Evolutionary conservation across 2,888 invertebrate species (phyloP), one percentile per base, ranked within the genome.

Genomic region (Acanthosepion esculentum): DNA sequence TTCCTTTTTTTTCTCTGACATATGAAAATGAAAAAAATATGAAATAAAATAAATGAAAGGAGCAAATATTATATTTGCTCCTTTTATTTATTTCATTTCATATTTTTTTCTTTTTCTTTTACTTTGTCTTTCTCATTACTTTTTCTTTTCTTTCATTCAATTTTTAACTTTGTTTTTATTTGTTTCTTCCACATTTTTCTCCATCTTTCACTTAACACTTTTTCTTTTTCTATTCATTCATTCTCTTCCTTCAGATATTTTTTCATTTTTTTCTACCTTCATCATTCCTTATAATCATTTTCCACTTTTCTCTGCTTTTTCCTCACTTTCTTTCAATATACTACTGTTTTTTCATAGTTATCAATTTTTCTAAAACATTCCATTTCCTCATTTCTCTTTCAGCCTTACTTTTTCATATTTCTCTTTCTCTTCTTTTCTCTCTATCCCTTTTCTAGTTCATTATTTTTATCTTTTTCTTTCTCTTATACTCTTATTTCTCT

Each of bases 381-480:
- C 41, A 41, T 41, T 41, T 41, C 41, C 41, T 41, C 41, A 41
- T 41, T 41, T 41, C 41, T 41, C 41, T 41, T n/a, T 15, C 8
- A 4, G 2, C 33, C n/a, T 78, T 33, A 2, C 10, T 78, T 78
- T 33, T 78, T n/a, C 15, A 4, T 78, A 10, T 78, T 12, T 78
- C 10, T 78, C n/a, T 78, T 12, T 33, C 23, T 78, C 78, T 78
- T 33, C 15, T 18, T 78, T n/a, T n/a, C 8, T n/a, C n/a, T 78
- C 29, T n/a, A n/a, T n/a, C 29, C n/a, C 29, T 41, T 64, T 29
- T 29, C 64, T 29, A 7, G 26, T 64, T 10, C 26, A 8, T 12
- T n/a, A 0, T n/a, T n/a, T n/a, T n/a, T n/a, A 6, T 10, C 10
- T n/a, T n/a, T 15, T n/a, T 15, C 7, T n/a, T 12, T 29, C 7